These are phyloP conservation scores for Leptestheria dahalacensis DNA, from an alignment of 1,140 invertebrate species.

Conservation along the genomic window DNA sequence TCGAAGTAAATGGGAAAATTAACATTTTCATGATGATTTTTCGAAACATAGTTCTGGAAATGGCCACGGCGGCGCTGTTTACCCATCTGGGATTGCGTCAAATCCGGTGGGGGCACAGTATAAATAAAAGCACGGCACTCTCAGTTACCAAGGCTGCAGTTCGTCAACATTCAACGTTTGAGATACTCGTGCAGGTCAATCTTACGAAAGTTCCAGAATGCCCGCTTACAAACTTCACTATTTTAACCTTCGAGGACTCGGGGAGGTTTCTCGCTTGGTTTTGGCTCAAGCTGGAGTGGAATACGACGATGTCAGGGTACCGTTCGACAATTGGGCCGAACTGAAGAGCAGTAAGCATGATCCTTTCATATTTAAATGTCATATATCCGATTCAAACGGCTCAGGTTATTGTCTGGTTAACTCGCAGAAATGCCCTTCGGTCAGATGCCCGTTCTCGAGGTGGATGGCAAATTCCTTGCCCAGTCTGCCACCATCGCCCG, in stretches of 20 bases:
- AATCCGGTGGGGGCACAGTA: too few species aligned
- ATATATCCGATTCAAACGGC: background rate
- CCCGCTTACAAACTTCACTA: constrained; percentile 37
- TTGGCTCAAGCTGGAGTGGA: constrained; percentile 37
- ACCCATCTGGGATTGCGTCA: too few species aligned
- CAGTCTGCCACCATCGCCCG: constrained; percentile 54
- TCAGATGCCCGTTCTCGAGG: constrained; percentile 53
- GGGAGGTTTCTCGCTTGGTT: constrained; percentile 41
- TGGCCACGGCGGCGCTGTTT: too few species aligned
- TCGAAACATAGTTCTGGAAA: too few species aligned
- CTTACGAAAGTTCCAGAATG: constrained; percentile 15
- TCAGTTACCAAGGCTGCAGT: too few species aligned
- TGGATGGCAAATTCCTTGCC: constrained; percentile 47
- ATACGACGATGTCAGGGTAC: constrained; percentile 40
- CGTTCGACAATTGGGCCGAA: constrained; percentile 26
- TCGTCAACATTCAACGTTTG: background rate
- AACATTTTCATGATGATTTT: too few species aligned
- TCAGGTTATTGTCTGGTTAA: constrained; percentile 3
- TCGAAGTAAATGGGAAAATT: too few species aligned
- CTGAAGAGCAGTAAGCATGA: constrained; percentile 27
- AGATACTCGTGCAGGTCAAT: too few species aligned
- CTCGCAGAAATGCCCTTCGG: constrained; percentile 50
- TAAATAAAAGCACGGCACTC: too few species aligned
- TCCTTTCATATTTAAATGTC: background rate
- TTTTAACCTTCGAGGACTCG: constrained; percentile 42